Percentiles rank a stretch among this genome's conserved stretches.
Evolutionary conservation across 2,888 invertebrate species (phyloP).

Genomic region (Aethes cnicana): DNA sequence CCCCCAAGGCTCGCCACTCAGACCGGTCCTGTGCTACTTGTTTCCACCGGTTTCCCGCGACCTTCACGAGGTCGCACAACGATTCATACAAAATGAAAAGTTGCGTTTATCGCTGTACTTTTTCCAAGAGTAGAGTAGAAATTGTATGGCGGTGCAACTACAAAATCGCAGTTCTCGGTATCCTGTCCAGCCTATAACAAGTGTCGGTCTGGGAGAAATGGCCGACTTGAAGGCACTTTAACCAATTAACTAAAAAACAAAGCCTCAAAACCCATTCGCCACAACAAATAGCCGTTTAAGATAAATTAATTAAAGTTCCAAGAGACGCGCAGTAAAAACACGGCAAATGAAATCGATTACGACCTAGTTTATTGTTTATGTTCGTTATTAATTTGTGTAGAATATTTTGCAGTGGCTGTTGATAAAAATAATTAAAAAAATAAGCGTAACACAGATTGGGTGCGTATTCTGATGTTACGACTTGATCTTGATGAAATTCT

Average conservation of each 20-base stretch:
- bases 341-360: conserved; percentile 48
- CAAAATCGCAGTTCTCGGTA: no score
- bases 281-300: conserved; percentile 20
- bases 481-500: conserved; percentile 11
- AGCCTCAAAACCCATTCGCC: conserved; percentile 12
- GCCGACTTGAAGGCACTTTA: background rate
- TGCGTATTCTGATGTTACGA: conserved; percentile 17
- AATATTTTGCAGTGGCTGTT: conserved; percentile 40
- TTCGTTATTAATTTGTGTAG: conserved; percentile 46
- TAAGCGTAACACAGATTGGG: conserved; percentile 15
- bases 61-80: no score
- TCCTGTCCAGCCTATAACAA: no score
- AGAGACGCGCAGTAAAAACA: conserved; percentile 41
- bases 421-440: conserved; percentile 16
- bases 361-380: conserved; percentile 38
- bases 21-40: no score
- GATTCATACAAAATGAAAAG: no score
- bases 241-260: conserved; percentile 15
- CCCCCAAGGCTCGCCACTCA: no score
- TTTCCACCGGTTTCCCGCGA: no score
- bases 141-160: no score
- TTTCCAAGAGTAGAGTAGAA: no score
- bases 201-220: no score
- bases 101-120: no score
- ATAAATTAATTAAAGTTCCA: conserved; percentile 22